Conservation (phyloP, 2,113 vertebrate species). For the Microcebus ravelobensis region DNA sequence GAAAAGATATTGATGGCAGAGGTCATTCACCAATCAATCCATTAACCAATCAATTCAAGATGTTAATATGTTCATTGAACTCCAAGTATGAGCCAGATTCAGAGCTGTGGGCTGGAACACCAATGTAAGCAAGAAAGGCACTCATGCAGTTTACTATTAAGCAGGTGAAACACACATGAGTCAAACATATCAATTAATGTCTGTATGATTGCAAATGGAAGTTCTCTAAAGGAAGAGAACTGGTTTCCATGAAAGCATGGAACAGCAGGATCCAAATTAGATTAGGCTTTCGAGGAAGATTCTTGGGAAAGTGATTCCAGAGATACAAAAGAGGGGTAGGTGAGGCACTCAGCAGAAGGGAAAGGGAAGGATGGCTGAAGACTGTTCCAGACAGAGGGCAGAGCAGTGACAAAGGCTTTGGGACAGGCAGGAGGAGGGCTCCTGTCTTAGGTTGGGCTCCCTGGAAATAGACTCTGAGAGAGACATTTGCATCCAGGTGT, state of each 20-base stretch:
- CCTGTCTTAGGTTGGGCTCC: background rate
- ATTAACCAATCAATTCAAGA: background rate
- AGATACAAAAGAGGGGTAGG: background rate
- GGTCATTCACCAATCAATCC: background rate
- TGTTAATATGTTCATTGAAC: background rate
- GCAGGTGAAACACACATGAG: background rate
- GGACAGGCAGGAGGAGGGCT: background rate
- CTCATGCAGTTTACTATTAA: background rate
- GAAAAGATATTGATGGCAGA: background rate
- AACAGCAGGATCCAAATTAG: background rate
- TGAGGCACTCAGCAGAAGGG: background rate
- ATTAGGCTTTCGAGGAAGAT: background rate
- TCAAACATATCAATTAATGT: background rate
- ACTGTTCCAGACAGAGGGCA: background rate
- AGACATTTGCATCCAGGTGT: background rate
- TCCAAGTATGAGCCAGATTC: background rate
- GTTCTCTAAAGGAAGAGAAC: background rate
- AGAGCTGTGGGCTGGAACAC: accelerated
- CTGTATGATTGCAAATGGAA: background rate
- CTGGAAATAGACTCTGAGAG: background rate
- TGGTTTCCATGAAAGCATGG: background rate
- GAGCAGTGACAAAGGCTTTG: background rate
- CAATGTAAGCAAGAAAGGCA: background rate
- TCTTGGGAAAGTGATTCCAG: background rate
- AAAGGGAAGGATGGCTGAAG: background rate